Conservation (phyloP, 2,888 invertebrate genomes). For the Phyllotreta cruciferae region DNA sequence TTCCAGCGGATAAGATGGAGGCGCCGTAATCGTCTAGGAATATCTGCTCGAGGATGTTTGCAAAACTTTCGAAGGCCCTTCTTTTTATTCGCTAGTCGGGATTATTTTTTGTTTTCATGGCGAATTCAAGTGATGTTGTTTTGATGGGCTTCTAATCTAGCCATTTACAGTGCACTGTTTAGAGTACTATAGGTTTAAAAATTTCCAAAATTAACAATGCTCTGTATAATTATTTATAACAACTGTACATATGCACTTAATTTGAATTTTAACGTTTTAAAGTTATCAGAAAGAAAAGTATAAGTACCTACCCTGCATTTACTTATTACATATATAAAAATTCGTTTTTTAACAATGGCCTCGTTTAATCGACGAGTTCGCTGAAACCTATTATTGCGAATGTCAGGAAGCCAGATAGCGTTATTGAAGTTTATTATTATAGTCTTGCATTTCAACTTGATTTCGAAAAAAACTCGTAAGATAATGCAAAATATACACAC, state of each 20-base stretch:
- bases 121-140: too few relatives aligned
- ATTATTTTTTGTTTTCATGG: background rate
- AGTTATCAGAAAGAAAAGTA: too few relatives aligned
- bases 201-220: too few relatives aligned
- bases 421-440: constrained; percentile 46
- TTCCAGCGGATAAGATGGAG: constrained; percentile 46
- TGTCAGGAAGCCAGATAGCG: constrained; percentile 51
- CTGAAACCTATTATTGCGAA: constrained; percentile 51
- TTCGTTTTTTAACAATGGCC: constrained; percentile 42
- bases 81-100: background rate
- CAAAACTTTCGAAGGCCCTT: background rate
- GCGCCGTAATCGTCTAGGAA: constrained; percentile 46
- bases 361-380: constrained; percentile 39
- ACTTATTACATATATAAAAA: constrained; percentile 24
- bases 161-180: background rate
- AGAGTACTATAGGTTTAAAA: too few relatives aligned
- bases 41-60: constrained; percentile 30
- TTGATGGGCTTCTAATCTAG: background rate
- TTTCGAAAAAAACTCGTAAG: constrained; percentile 46
- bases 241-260: too few relatives aligned
- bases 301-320: too few relatives aligned
- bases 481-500: constrained; percentile 44
- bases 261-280: too few relatives aligned
- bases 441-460: constrained; percentile 48
- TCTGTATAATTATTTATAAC: too few relatives aligned